A percentile compares a stretch with the other conserved stretches of the same genome.
Evolutionary conservation across 2,888 invertebrate species (phyloP).

Genomic region (Leucophora obtusa): DNA sequence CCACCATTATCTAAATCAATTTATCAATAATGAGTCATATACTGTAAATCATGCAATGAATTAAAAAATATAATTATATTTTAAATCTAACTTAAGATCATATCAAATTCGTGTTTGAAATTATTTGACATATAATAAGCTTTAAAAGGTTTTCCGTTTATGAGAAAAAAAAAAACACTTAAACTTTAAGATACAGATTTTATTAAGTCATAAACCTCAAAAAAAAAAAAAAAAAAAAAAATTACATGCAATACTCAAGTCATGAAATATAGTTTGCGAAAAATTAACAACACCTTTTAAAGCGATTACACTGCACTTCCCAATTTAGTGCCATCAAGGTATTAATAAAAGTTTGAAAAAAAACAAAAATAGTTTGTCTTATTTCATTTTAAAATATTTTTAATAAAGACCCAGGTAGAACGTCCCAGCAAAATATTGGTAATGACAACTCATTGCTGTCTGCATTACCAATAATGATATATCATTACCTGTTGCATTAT

Average conservation of each 20-base stretch:
- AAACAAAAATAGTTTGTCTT: no score
- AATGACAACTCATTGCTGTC: no score
- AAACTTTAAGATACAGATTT: not conserved
- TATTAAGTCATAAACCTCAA: not conserved
- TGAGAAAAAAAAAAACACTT: not conserved
- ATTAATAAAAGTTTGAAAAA: no score
- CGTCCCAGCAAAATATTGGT: no score
- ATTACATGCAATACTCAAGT: not conserved
- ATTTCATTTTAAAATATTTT: no score
- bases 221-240: not conserved
- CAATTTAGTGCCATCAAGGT: not conserved
- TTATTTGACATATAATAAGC: conserved; percentile 48
- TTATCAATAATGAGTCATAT: conserved; percentile 60
- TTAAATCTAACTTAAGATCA: conserved; percentile 1
- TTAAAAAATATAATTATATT: conserved; percentile 18
- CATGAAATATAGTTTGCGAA: conserved; percentile 2
- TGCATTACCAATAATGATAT: no score
- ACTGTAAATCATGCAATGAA: conserved; percentile 45
- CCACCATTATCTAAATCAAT: conserved; percentile 50
- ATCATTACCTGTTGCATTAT: no score
- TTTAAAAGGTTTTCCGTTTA: not conserved
- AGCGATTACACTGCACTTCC: not conserved
- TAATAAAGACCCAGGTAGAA: no score
- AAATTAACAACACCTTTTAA: not conserved
- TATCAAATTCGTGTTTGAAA: conserved; percentile 29